These are phyloP conservation scores for cat (Felis catus) DNA, from an alignment of 2,113 vertebrate genomes.

Conservation along the genomic window DNA sequence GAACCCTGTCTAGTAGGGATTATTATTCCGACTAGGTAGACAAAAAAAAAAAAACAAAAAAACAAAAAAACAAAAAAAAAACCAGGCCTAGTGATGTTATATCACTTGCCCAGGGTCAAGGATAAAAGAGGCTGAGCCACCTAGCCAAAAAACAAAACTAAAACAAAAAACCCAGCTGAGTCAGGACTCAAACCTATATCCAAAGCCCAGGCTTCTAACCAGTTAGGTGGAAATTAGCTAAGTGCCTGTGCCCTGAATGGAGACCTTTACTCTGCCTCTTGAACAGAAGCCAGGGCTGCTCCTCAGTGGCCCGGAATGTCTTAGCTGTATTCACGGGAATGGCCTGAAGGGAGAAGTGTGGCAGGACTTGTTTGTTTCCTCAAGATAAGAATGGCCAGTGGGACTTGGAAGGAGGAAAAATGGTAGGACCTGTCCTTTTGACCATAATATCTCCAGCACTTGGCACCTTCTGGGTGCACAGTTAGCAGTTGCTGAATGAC, in stretches of 20 bases:
- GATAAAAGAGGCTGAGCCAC: background rate
- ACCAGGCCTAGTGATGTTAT: background rate
- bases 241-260: background rate
- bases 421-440: background rate
- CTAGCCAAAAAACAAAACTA: background rate
- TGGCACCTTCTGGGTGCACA: background rate
- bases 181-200: background rate
- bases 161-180: background rate
- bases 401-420: background rate
- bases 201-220: background rate
- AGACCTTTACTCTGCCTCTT: background rate
- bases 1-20: background rate
- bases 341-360: background rate
- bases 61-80: slow-evolving; percentile 17
- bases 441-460: no score
- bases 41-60: background rate
- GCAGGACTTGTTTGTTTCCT: background rate
- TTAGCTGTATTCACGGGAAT: background rate
- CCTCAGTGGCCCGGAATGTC: background rate
- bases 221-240: background rate
- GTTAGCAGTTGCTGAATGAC: background rate
- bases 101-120: background rate
- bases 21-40: background rate
- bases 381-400: background rate
- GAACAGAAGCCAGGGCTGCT: background rate